phyloP scores from a whole-genome alignment of 2,113 vertebrate genomes.

The Circaetus cinerascens region DNA sequence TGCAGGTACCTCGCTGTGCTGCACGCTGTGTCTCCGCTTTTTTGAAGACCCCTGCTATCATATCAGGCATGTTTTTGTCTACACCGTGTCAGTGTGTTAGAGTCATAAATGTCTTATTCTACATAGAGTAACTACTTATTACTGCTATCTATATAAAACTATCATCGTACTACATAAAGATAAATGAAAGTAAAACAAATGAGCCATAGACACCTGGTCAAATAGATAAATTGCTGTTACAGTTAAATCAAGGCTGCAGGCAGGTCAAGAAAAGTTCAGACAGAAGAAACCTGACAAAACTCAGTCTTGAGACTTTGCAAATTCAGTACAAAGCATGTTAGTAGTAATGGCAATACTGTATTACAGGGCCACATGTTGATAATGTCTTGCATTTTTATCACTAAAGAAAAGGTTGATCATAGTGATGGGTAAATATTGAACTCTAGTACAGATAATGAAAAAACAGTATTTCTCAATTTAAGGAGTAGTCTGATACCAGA shows the following conservation, averaged over 20 bases:
- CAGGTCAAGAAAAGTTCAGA: background rate
- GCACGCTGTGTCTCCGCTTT: rapidly evolving
- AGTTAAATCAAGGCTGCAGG: background rate
- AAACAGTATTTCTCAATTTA: background rate
- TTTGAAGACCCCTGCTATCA: background rate
- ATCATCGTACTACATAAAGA: background rate
- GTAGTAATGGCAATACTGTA: background rate
- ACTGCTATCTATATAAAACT: background rate
- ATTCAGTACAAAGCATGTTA: background rate
- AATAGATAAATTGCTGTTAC: background rate
- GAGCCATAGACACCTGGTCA: background rate
- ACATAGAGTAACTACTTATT: background rate
- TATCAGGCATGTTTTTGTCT: background rate
- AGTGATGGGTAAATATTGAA: background rate
- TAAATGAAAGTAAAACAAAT: background rate
- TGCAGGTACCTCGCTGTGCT: background rate
- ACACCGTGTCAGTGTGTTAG: background rate
- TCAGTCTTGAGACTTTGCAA: background rate
- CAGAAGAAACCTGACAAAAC: background rate
- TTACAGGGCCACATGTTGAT: background rate
- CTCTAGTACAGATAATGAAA: background rate
- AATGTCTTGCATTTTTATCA: background rate
- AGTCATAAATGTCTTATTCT: background rate
- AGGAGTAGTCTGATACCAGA: background rate
- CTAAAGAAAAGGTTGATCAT: background rate